Base-by-base conservation (phyloP, 2,113 vertebrate genomes). In the Pao palembangensis region DNA sequence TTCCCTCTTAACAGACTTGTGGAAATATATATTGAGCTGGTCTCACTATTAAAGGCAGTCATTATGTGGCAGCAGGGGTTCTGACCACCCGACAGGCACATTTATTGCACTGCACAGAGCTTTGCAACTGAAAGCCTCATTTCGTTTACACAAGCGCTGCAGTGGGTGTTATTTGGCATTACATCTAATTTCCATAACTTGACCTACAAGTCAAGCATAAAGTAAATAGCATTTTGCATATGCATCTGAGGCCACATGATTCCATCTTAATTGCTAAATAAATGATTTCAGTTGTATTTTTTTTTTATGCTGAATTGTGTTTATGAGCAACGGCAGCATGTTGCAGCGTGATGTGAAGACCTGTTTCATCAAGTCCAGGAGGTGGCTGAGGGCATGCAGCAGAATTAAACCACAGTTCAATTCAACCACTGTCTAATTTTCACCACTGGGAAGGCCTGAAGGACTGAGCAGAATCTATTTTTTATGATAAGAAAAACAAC, bases 141-240 rank as follows among this genome's bases (percentile, higher is more conserved):
- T 62, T 74, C 52, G 59, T 65, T 71, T 54, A n/a, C 44, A n/a
- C 15, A 47, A 6, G 44, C 1, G 15, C 15, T 51, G 51, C 47
- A 44, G 51, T 55, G 56, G 49, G 55, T 77, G 65, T 53, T 54
- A 47, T 74, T 51, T 67, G 75, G 65, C 53, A 68, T 72, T 67
- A 70, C 49, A 76, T 23, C 20, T 74, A 16, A 78, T 85, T 78
- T 79, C 68, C 70, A 73, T 75, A 69, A 75, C 67, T 73, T 79
- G 77, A 82, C 79, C 77, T 69, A 68, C 52, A 76, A 78, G 74
- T 78, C 63, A 74, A 15, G 44, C 67, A 70, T 76, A 61, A 67
- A 69, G 81, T 28, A 67, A 67, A 81, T 28, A 66, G 15, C 16
- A 79, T 85, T 64, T 64, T 77, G 73, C 71, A 82, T 79, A 73